phyloP scores from a whole-genome alignment of 1,140 invertebrate species.

The Melitaea cinxia region DNA sequence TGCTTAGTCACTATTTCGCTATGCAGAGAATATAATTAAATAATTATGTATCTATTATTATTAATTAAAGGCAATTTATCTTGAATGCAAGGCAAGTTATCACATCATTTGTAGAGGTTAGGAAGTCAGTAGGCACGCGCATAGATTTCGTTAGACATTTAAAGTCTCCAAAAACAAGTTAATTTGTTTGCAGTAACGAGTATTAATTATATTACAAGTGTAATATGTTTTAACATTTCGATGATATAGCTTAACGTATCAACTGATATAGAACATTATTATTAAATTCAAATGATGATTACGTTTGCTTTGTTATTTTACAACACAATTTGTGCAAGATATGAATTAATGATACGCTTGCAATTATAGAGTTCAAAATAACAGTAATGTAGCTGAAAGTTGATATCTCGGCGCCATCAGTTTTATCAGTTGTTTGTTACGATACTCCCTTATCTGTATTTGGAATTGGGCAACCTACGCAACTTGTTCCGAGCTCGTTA shows the following conservation, averaged over 20 bases:
- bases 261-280: too few relatives aligned
- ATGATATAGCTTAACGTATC: too few relatives aligned
- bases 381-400: conserved; percentile 8
- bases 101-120: conserved; percentile 21
- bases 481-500: conserved; percentile 33
- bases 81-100: conserved; percentile 9
- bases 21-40: background rate
- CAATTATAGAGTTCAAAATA: conserved; percentile 14
- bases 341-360: too few relatives aligned
- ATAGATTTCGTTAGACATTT: conserved; percentile 1
- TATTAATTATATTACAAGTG: background rate
- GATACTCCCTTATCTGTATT: conserved; percentile 52
- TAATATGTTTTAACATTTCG: background rate
- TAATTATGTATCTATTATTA: conserved; percentile 14
- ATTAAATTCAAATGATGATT: too few relatives aligned
- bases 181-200: background rate
- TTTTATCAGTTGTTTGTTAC: conserved; percentile 62
- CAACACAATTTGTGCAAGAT: background rate
- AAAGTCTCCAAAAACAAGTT: background rate
- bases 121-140: conserved; percentile 26
- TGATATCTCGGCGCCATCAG: conserved; percentile 56
- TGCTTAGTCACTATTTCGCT: conserved; percentile 6
- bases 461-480: conserved; percentile 60
- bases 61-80: background rate
- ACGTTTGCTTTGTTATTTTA: background rate